Evolutionary conservation across 2,797 vertebrate genomes (phyloP), one percentile per base, ranked within the genome.

Genomic region (Delichon dasypus): DNA sequence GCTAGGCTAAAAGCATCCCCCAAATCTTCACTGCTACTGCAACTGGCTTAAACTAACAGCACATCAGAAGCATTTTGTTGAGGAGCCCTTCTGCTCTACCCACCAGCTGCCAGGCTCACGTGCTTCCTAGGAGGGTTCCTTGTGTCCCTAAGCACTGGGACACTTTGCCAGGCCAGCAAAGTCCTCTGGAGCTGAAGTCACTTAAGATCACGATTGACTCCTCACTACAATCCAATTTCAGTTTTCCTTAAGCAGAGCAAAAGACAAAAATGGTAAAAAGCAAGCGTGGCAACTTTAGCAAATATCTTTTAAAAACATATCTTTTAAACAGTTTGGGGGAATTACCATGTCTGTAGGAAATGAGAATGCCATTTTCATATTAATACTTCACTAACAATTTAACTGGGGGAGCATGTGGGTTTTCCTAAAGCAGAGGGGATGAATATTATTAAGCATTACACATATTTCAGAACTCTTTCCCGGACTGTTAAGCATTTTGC

Each of bases 351-450:
- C 70, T 61, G 7, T 18, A 34, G 53, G n/a, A 81, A 92, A 88
- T 20, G 20, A 80, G 27, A 85, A 75, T 51, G 36, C 29, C 0
- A 38, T 91, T 85, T 89, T 71, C 58, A 75, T 42, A 88, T 84
- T 91, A 92, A 78, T 88, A 88, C 64, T 94, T 93, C 70, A 90
- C n/a, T 65, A 93, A 75, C 38, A 71, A 51, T 74, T 80, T 75
- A 79, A 87, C 61, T 92, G 81, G 83, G 65, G 81, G 54, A 94
- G 44, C 54, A 58, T 44, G 20, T 40, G 57, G 32, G 47, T 77
- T 89, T 90, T 90, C 53, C 88, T 92, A 79, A 81, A 89, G 68
- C 67, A 83, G 71, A 86, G 79, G 17, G 1, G 0, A 57, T 57
- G 14, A 90, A 23, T 64, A 71, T 73, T 79, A 74, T 54, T 51